Evolutionary conservation across 1,140 invertebrate genomes (phyloP).

Genomic region (Delia radicum): DNA sequence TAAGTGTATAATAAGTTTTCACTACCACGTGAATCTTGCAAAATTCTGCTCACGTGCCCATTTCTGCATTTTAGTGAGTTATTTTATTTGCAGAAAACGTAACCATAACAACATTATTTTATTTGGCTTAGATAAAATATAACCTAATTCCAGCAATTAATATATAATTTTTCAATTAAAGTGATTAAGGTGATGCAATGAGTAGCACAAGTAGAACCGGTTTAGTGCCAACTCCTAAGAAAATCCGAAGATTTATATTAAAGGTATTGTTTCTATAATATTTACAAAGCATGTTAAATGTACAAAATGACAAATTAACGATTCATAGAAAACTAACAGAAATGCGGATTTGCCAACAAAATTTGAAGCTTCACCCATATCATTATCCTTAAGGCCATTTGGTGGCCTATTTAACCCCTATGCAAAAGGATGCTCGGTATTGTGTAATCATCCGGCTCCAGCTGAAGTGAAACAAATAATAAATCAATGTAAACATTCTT

Average conservation of each 20-base stretch:
- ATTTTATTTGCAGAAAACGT: too few relatives aligned
- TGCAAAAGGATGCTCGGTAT: constrained; percentile 72
- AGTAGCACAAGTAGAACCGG: constrained; percentile 48
- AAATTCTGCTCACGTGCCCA: too few relatives aligned
- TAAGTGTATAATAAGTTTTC: too few relatives aligned
- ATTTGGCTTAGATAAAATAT: too few relatives aligned
- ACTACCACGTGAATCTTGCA: too few relatives aligned
- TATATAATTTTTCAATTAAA: too few relatives aligned
- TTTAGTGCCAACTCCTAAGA: constrained; percentile 47
- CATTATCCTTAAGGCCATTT: constrained; percentile 65
- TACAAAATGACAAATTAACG: neutral
- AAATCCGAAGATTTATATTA: constrained; percentile 37
- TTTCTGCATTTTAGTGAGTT: too few relatives aligned
- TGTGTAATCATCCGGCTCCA: constrained; percentile 80
- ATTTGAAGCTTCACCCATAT: constrained; percentile 46
- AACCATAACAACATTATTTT: too few relatives aligned
- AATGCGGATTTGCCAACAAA: constrained; percentile 37
- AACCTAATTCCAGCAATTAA: too few relatives aligned
- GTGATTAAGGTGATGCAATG: too few relatives aligned
- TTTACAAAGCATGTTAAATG: neutral
- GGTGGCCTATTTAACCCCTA: constrained; percentile 78
- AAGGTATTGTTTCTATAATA: constrained; percentile 35
- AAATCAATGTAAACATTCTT: constrained; percentile 68
- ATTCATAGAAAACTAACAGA: neutral
- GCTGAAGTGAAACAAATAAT: constrained; percentile 71